Evolutionary conservation across 2,888 invertebrate species (phyloP).

Genomic region (Nezara viridula): DNA sequence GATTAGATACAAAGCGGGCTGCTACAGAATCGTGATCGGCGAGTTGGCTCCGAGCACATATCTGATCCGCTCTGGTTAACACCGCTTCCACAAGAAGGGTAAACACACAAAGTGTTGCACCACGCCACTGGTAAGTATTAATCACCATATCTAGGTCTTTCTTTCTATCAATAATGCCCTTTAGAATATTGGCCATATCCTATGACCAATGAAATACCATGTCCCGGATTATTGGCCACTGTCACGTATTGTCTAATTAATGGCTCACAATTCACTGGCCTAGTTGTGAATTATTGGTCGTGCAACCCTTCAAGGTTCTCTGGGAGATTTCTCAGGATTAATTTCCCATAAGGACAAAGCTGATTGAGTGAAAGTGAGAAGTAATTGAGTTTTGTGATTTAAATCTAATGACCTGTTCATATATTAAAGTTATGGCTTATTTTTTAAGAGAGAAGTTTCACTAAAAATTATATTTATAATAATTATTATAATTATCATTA

Average conservation of each 20-base stretch:
- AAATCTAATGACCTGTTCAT: neutral
- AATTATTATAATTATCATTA: no score
- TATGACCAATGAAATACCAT: constrained; percentile 18
- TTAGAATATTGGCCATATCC: neutral
- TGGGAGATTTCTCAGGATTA: constrained; percentile 6
- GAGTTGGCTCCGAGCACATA: constrained; percentile 7
- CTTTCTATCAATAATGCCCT: constrained; percentile 16
- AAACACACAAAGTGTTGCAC: neutral
- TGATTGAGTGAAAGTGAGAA: constrained; percentile 18
- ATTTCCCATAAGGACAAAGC: neutral
- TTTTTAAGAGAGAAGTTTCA: neutral
- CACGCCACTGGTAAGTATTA: neutral
- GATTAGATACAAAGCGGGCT: constrained; percentile 4
- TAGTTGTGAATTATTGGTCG: constrained; percentile 26
- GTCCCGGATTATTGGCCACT: neutral
- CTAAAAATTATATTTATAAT: no score
- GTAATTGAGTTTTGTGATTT: neutral
- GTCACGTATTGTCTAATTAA: constrained; percentile 43
- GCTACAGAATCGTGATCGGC: constrained; percentile 32
- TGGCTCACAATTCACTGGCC: constrained; percentile 7
- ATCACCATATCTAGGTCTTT: constrained; percentile 1
- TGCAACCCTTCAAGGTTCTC: constrained; percentile 3
- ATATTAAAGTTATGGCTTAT: no score
- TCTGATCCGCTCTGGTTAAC: constrained; percentile 45
- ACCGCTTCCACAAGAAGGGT: neutral